Conservation (phyloP, 2,113 vertebrate species). For the Tympanuchus pallidicinctus region DNA sequence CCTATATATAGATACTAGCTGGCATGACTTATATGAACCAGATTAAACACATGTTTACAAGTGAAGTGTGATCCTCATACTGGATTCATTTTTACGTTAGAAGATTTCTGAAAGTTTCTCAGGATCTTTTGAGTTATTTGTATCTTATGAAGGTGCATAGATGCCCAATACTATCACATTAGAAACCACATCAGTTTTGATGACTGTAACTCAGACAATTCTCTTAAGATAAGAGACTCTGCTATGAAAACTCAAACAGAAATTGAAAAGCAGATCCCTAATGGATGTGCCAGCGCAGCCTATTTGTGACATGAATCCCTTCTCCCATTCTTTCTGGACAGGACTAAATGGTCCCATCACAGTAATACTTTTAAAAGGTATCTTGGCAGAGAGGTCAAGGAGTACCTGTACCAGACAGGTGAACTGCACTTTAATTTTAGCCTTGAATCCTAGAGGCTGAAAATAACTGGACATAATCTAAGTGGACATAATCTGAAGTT, state of each 20-base stretch:
- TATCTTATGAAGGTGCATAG: background rate
- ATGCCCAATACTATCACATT: background rate
- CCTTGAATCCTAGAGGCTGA: background rate
- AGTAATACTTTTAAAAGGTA: background rate
- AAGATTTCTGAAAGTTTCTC: background rate
- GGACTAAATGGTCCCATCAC: background rate
- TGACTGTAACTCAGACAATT: background rate
- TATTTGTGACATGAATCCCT: background rate
- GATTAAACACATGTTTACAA: background rate
- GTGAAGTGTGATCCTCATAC: background rate
- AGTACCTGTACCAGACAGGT: background rate
- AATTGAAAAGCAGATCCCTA: background rate
- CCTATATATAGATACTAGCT: conserved; percentile 12
- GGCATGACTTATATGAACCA: background rate
- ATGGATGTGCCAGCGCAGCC: background rate
- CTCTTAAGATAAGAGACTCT: background rate
- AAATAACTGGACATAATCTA: background rate
- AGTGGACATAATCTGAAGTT: background rate
- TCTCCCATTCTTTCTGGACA: background rate
- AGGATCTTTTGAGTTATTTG: background rate
- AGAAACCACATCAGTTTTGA: background rate
- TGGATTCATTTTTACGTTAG: background rate
- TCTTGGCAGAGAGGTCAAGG: background rate
- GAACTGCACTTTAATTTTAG: background rate
- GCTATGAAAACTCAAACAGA: background rate